phyloP scores from a whole-genome alignment of 2,113 vertebrate genomes.

The Gallinago jamesoni region DNA sequence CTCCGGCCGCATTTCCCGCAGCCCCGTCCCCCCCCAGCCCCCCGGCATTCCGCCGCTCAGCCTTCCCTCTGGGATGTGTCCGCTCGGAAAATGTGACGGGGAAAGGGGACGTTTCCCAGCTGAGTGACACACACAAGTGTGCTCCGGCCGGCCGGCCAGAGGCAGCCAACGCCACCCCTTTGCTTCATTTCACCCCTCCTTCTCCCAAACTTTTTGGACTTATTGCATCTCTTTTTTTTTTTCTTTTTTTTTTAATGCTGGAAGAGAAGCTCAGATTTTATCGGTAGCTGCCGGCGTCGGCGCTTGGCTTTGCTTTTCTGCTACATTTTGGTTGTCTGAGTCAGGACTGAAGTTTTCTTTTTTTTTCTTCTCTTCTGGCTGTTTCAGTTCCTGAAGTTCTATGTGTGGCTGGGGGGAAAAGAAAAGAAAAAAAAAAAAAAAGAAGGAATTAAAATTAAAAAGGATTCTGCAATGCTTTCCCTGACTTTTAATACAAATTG shows the following conservation, averaged over 20 bases:
- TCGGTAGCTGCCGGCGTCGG: not conserved
- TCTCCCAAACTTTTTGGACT: not conserved
- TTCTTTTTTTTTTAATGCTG: not conserved
- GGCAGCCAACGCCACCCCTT: accelerated
- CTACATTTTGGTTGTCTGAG: not conserved
- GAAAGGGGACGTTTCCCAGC: not conserved
- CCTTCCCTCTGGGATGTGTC: not conserved
- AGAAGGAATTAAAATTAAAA: not conserved
- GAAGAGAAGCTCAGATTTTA: not conserved
- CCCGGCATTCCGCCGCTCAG: not conserved
- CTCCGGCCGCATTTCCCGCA: not conserved
- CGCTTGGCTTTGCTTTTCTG: not conserved
- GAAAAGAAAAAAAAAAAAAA: not conserved
- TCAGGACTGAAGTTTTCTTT: not conserved
- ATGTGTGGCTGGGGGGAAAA: not conserved
- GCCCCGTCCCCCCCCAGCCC: not conserved
- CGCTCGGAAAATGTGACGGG: not conserved
- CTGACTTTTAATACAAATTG: not conserved
- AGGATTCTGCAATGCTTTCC: not conserved
- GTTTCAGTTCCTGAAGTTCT: not conserved
- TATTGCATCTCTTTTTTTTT: not conserved
- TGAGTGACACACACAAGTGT: not conserved
- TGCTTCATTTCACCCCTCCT: not conserved
- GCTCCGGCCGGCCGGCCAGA: not conserved
- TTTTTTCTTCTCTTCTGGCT: not conserved